Evolutionary conservation across 1,140 invertebrate species (phyloP), one percentile per base, ranked within the genome.

Genomic region (Stenopsyche tienmushanensis): DNA sequence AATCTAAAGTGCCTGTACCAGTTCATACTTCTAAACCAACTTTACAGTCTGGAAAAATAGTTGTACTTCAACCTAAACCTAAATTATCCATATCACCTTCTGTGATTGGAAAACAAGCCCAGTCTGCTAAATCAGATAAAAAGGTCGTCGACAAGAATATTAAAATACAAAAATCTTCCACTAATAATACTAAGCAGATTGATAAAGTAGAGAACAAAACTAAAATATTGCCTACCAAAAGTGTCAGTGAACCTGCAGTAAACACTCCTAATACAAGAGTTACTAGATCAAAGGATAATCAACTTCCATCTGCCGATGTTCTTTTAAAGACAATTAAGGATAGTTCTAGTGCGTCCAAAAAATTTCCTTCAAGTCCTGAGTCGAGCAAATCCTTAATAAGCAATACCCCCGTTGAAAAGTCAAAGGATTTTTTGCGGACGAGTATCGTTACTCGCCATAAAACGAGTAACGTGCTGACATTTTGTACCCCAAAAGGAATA

Each of bases 271-370:
- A 17, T 23, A 62, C 26, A 52, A 63, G 70, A 47, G 50, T 71
- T 2, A 71, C 70, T 7, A 49, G 70, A 29, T 71, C 70, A 8
- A 66, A 60, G 52, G 70, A 71, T 45, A 50, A 15, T 20, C 63
- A 60, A 23, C 50, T 54, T 9, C 54, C 64, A 9, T 26, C 52
- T 0, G 57, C 60, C 3, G 67, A 70, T 57, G 41, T 58, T 18
- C 34, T 57, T 13, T 18, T 47, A 2, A 59, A 47, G 13, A 47
- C 54, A 13, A 53, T 47, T 17, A 66, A 52, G 20, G 64, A 70
- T 45, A 24, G 17, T 18, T 2, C 20, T 25, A 29, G 15, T 5
- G 15, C 8, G 20, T 0, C 41, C 2, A 47, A 60, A 60, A 60
- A 60, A 60, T 60, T 47, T 55, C 25, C 2, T n/a, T 25, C 21